Evolutionary conservation across 1,140 invertebrate genomes (phyloP).

Genomic region (Heliothis virescens): DNA sequence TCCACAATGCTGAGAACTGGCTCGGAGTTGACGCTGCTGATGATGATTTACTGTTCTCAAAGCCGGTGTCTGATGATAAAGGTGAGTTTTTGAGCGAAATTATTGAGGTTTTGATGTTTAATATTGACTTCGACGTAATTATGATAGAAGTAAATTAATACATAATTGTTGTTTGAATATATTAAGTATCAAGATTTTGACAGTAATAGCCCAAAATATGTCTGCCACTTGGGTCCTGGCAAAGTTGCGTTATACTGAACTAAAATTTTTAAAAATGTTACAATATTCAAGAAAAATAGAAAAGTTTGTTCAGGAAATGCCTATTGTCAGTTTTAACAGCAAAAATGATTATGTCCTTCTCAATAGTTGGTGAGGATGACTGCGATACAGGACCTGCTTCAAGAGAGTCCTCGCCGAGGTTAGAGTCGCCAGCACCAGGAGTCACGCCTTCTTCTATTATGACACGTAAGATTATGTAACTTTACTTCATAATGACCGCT

Average conservation of each 20-base stretch:
- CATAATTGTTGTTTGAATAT: neutral
- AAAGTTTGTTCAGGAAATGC: neutral
- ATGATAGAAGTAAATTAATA: neutral
- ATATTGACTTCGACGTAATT: no score
- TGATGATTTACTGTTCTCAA: slow-evolving; percentile 92
- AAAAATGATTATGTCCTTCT: slow-evolving; percentile 32
- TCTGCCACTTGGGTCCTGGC: no score
- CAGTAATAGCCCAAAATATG: no score
- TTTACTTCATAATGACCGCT: no score
- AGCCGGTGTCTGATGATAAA: slow-evolving; percentile 89
- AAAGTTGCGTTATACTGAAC: no score
- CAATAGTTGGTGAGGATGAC: slow-evolving; percentile 83
- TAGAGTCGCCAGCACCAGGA: slow-evolving; percentile 86
- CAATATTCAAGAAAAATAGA: no score
- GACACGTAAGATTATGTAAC: slow-evolving; percentile 66
- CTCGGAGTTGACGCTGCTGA: slow-evolving; percentile 94
- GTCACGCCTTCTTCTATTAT: slow-evolving; percentile 77
- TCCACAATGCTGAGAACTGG: slow-evolving; percentile 98
- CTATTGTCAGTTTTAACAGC: neutral
- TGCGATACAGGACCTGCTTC: slow-evolving; percentile 88
- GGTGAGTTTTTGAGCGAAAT: slow-evolving; percentile 57
- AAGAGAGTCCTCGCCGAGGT: slow-evolving; percentile 88
- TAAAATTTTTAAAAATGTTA: no score
- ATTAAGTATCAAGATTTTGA: no score
- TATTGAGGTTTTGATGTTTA: neutral